Base-by-base conservation (phyloP, 1,140 invertebrate genomes). In the Holotrichia oblita region DNA sequence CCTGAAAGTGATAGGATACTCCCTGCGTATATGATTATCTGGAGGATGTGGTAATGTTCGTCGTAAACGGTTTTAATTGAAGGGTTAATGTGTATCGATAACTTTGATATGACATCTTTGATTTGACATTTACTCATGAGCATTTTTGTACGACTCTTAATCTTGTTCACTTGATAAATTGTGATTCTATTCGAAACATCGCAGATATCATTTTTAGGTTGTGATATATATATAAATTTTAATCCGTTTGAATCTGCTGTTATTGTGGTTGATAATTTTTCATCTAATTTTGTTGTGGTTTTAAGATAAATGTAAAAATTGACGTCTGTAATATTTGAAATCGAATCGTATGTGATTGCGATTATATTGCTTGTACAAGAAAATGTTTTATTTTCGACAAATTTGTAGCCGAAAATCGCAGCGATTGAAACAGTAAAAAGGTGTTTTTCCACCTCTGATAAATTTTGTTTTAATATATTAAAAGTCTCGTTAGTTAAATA, bases 1-100 rank as follows among this genome's bases (percentile, higher is more conserved):
- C 91, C 91, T 4, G 90, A 20, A 3, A 91, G 77, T 0, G 91
- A 92, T 3, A 92, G 80, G 27, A 87, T 87, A 81, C 91, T 90
- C 12, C 91, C 91, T 20, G 91, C 82, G 12, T 91, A 83, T 3
- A 90, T 91, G 48, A 92, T 90, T 6, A 90, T 87, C 79, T 90
- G 89, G 73, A 92, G 86, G 6, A 17, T 22, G 6, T 17, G 3
- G 34, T 77, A 14, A 8, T 79, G 40, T n/a, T 44, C 17, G 2
- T 74, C 6, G 14, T 41, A 74, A 69, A 69, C 22, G 8, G 20
- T 10, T 69, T 34, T 17, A 14, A 22, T 7, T 17, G 12, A 14
- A 0, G 61, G 61, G 7, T 69, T 69, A 6, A 69, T 24, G 22
- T 27, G 6, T 3, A 10, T 69, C 61, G 20, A 69, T 7, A 69